Evolutionary conservation across 2,888 invertebrate species (phyloP), one percentile per base, ranked within the genome.

Genomic region (Apocheima hispidaria): DNA sequence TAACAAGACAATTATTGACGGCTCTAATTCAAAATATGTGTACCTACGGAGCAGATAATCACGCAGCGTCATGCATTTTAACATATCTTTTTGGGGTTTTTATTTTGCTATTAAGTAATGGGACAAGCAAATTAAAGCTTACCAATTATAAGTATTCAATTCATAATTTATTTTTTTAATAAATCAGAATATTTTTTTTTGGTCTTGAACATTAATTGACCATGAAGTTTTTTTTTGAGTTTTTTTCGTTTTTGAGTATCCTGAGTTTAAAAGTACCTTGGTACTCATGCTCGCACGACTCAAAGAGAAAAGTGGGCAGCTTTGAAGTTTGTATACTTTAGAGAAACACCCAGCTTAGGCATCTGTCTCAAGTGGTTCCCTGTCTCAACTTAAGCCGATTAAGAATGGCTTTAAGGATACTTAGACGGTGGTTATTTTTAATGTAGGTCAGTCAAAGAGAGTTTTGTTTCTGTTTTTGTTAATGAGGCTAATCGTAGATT

Each of bases 361-460:
- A 56, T 7, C 46, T 51, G 35, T 14, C 36, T 59, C 52, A 56
- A 61, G 59, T 52, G 59, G 63, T 40, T 23, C 30, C n/a, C 38
- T 12, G 54, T 30, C 26, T 46, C 43, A n/a, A n/a, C n/a, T 16
- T 58, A 63, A 63, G 63, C 63, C 63, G 53, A 60, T 55, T 62
- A 60, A 16, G 61, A 58, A 56, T 51, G 53, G 62, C 60, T 56
- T 59, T 57, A 43, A 41, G 49, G 38, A 52, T 63, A 63, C 58
- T 63, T 59, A 63, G 52, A 62, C 28, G 26, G 23, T 18, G 41
- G 54, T 40, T 51, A 53, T 51, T 48, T 49, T 53, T 51, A 36
- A 53, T 38, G 54, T 41, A 60, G 60, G 38, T 16, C 53, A 44
- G 28, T 54, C 43, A 40, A 46, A 54, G 28, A 20, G 35, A 51